These are phyloP conservation scores for Portevinia maculata DNA, from an alignment of 2,888 invertebrate species.

Conservation along the genomic window DNA sequence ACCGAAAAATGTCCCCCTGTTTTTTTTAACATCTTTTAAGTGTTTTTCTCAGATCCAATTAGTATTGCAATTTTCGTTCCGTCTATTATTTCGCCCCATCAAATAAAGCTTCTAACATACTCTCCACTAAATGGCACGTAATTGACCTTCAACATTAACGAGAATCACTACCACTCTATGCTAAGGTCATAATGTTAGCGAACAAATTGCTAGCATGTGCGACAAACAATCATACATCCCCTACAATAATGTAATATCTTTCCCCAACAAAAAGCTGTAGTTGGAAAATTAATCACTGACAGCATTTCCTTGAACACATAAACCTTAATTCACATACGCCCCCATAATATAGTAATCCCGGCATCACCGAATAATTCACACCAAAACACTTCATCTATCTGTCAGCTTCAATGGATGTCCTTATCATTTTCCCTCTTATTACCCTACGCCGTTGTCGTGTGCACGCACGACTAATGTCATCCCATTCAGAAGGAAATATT, in stretches of 20 bases:
- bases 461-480: neutral
- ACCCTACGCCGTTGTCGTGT: neutral
- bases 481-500: constrained; percentile 25
- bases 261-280: constrained; percentile 12
- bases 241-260: constrained; percentile 11
- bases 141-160: constrained; percentile 16
- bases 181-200: constrained; percentile 12
- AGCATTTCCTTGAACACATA: constrained; percentile 38
- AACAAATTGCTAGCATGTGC: constrained; percentile 13
- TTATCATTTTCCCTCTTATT: constrained; percentile 40
- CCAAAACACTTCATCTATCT: constrained; percentile 57
- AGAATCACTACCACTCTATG: neutral
- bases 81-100: too few relatives aligned
- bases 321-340: neutral
- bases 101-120: too few relatives aligned
- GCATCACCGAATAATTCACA: constrained; percentile 30
- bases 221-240: constrained; percentile 22
- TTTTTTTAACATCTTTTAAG: too few relatives aligned
- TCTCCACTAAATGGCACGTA: neutral
- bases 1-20: too few relatives aligned
- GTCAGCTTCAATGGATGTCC: constrained; percentile 65
- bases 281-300: constrained; percentile 49
- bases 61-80: too few relatives aligned
- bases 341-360: neutral
- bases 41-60: too few relatives aligned